Evolutionary conservation across 2,888 invertebrate species (phyloP).

Genomic region (Phragmatobia fuliginosa): DNA sequence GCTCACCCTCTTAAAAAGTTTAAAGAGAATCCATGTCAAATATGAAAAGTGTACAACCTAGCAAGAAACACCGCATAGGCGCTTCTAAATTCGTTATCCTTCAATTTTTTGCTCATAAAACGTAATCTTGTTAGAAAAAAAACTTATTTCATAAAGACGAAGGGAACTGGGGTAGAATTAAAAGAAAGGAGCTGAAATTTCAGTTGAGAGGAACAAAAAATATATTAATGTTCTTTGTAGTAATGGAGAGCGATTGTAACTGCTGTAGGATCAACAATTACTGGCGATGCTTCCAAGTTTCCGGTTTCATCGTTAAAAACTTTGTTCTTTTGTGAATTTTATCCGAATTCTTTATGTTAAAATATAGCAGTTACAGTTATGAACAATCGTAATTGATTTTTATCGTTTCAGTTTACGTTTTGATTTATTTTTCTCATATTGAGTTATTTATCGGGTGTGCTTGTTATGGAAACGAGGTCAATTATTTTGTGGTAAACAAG

Average conservation of each 20-base stretch:
- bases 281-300: slow-evolving; percentile 40
- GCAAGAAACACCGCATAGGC: slow-evolving; percentile 49
- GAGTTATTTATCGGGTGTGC: slow-evolving; percentile 19
- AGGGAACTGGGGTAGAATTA: slow-evolving; percentile 68
- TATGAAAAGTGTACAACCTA: slow-evolving; percentile 49
- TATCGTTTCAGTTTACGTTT: slow-evolving; percentile 19
- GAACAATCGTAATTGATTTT: slow-evolving; percentile 26
- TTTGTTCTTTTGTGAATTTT: slow-evolving; percentile 40
- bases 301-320: slow-evolving; percentile 47
- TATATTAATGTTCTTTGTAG: slow-evolving; percentile 73
- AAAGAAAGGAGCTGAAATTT: slow-evolving; percentile 65
- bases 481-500: slow-evolving; percentile 16
- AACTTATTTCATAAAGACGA: slow-evolving; percentile 83
- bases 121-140: slow-evolving; percentile 81
- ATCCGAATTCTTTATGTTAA: slow-evolving; percentile 23
- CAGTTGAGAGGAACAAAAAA: slow-evolving; percentile 52
- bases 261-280: slow-evolving; percentile 73
- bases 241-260: slow-evolving; percentile 71
- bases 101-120: slow-evolving; percentile 82
- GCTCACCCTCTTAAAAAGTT: slow-evolving; percentile 64
- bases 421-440: slow-evolving; percentile 21
- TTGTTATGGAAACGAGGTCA: slow-evolving; percentile 21
- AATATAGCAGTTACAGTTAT: slow-evolving; percentile 30
- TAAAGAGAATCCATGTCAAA: slow-evolving; percentile 53
- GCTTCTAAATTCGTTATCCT: slow-evolving; percentile 78